These are phyloP conservation scores for Dolichopus griseipennis DNA, from an alignment of 2,888 invertebrate genomes.

Conservation along the genomic window DNA sequence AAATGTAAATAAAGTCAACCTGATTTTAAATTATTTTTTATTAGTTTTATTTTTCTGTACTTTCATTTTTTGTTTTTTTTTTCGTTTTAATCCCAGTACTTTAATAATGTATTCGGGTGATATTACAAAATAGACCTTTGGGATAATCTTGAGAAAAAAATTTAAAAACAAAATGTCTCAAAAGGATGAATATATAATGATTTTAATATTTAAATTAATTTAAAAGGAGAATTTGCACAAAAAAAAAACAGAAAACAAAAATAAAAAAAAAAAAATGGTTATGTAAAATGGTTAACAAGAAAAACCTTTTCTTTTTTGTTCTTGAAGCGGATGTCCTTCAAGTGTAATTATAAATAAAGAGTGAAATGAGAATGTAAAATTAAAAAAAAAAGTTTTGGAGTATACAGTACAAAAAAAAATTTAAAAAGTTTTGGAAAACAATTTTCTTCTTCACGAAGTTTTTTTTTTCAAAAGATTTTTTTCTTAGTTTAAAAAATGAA, in stretches of 20 bases:
- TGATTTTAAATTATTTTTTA: neutral
- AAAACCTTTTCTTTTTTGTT: neutral
- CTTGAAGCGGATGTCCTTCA: neutral
- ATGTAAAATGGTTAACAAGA: neutral
- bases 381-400: too few species aligned
- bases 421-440: neutral
- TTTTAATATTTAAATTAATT: constrained; percentile 3
- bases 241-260: neutral
- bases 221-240: neutral
- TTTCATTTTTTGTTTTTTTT: neutral
- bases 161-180: too few species aligned
- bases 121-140: neutral
- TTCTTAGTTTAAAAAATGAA: too few species aligned
- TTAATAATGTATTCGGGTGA: too few species aligned
- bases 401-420: neutral
- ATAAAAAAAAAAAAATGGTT: neutral
- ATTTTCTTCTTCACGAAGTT: neutral
- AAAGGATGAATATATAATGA: neutral
- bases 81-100: too few species aligned
- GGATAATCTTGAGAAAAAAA: neutral
- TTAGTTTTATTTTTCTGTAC: neutral
- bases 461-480: neutral
- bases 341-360: neutral
- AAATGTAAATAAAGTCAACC: neutral
- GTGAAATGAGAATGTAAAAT: neutral